phyloP scores from a whole-genome alignment of 2,888 invertebrate species.

The Pristionchus exspectatus region DNA sequence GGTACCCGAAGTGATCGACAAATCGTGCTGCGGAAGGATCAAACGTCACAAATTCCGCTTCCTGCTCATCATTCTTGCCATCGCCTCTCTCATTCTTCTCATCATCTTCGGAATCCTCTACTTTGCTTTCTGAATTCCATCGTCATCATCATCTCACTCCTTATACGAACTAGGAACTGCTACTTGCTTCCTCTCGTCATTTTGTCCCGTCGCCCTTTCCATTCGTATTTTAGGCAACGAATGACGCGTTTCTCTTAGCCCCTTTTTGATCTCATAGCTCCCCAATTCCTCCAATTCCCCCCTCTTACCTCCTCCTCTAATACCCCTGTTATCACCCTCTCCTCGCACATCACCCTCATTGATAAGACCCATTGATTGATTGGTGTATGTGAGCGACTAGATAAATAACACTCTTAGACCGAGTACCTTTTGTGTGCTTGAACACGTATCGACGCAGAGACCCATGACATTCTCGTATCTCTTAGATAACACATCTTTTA shows the following conservation, averaged over 20 bases:
- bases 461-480: neutral
- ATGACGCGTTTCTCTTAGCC: neutral
- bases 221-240: slow-evolving; percentile 22
- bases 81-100: neutral
- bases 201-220: neutral
- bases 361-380: slow-evolving; percentile 20
- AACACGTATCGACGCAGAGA: neutral
- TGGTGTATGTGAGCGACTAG: neutral
- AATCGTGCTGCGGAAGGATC: neutral
- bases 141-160: neutral
- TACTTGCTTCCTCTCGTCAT: neutral
- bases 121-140: neutral
- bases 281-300: neutral
- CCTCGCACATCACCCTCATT: slow-evolving; percentile 16
- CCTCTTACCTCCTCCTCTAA: neutral
- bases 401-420: neutral
- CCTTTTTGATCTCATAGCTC: neutral
- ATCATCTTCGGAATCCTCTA: neutral
- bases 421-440: neutral
- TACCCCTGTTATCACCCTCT: neutral
- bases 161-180: neutral
- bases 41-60: slow-evolving; percentile 45
- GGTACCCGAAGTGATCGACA: slow-evolving; percentile 50
- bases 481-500: neutral
- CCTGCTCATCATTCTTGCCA: neutral